A percentile compares a stretch with the other conserved stretches of the same genome.
Evolutionary conservation across 1,140 invertebrate genomes (phyloP).

Genomic region (Trichonephila clavata): DNA sequence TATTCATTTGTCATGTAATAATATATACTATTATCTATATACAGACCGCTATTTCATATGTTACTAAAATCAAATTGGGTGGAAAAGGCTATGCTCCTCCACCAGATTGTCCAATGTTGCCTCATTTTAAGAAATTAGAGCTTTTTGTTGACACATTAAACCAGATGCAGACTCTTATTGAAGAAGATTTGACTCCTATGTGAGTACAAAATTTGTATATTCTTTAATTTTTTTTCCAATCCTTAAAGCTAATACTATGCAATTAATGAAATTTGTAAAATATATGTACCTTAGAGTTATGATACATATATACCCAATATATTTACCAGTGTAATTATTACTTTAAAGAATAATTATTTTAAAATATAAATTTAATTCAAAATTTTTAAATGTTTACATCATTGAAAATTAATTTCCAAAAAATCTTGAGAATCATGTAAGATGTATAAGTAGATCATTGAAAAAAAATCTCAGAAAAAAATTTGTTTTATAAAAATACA

Average conservation of each 20-base stretch:
- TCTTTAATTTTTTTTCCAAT: too few species aligned
- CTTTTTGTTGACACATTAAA: slow-evolving; percentile 80
- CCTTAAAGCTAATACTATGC: background rate
- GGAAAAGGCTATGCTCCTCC: slow-evolving; percentile 81
- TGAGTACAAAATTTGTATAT: background rate
- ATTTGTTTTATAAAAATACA: too few species aligned
- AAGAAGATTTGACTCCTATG: slow-evolving; percentile 79
- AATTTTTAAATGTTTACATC: too few species aligned
- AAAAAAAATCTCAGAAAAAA: too few species aligned
- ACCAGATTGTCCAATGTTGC: slow-evolving; percentile 78
- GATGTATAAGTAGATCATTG: too few species aligned
- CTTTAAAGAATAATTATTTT: too few species aligned
- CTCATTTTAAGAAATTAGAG: slow-evolving; percentile 80
- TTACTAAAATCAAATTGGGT: slow-evolving; percentile 80
- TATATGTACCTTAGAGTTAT: too few species aligned
- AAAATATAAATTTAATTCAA: too few species aligned
- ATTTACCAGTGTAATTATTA: background rate
- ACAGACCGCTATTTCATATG: slow-evolving; percentile 79
- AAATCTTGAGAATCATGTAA: too few species aligned
- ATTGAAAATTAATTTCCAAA: too few species aligned
- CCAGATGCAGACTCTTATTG: slow-evolving; percentile 80
- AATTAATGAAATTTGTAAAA: background rate
- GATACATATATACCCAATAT: background rate
- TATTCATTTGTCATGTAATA: too few species aligned
- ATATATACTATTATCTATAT: background rate